These are phyloP conservation scores for Lasioglossum oenotherae DNA, from an alignment of 2,888 invertebrate genomes.

Conservation along the genomic window DNA sequence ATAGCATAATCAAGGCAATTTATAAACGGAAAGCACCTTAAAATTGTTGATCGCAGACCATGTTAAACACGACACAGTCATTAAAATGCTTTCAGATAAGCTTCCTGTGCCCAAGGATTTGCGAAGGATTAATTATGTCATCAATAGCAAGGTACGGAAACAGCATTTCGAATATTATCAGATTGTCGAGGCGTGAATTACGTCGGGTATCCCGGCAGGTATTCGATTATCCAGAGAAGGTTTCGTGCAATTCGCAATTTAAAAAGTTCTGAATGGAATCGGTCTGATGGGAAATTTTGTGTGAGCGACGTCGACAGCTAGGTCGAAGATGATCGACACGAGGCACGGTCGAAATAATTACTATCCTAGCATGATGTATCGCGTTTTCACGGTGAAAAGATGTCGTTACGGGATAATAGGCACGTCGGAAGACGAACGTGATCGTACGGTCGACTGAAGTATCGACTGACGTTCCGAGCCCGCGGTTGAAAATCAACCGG, in stretches of 20 bases:
- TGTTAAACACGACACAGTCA: no score
- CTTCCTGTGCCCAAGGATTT: no score
- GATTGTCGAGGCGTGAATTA: background rate
- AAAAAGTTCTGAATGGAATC: background rate
- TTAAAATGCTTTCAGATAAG: no score
- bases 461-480: slow-evolving; percentile 42
- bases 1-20: no score
- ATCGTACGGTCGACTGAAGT: slow-evolving; percentile 48
- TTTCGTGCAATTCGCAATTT: background rate
- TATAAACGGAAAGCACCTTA: no score
- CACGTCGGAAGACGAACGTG: slow-evolving; percentile 29
- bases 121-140: background rate
- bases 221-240: background rate
- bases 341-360: slow-evolving; percentile 30
- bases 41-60: no score
- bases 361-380: slow-evolving; percentile 11
- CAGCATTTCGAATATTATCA: background rate
- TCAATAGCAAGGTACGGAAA: background rate
- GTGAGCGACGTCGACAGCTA: background rate
- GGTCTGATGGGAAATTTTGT: background rate
- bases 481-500: slow-evolving; percentile 34
- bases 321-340: background rate
- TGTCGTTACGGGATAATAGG: slow-evolving; percentile 31
- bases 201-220: background rate
- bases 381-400: slow-evolving; percentile 12